phyloP scores from a whole-genome alignment of 2,888 invertebrate genomes.

The Apamea sordens region DNA sequence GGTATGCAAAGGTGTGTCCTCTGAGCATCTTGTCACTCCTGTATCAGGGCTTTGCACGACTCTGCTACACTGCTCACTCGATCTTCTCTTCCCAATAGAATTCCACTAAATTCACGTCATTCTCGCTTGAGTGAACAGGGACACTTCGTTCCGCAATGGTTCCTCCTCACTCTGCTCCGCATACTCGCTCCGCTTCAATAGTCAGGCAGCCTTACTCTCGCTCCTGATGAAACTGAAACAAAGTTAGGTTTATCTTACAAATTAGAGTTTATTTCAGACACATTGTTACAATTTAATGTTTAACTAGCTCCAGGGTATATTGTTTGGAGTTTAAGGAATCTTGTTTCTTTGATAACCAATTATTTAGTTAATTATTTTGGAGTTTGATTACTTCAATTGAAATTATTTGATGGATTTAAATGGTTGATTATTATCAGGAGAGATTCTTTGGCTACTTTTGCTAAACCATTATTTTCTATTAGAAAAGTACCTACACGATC shows the following conservation, averaged over 20 bases:
- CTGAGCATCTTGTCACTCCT: background rate
- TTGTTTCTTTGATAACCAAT: constrained; percentile 19
- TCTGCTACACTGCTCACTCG: background rate
- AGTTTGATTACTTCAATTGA: constrained; percentile 41
- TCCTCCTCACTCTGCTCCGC: background rate
- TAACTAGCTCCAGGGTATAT: constrained; percentile 27
- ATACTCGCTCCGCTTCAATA: background rate
- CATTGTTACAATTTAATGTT: constrained; percentile 34
- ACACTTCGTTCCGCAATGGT: background rate
- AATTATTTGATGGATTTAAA: constrained; percentile 5
- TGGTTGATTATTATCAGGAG: background rate
- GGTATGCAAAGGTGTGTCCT: background rate
- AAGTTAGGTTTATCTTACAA: constrained; percentile 60
- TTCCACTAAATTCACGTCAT: constrained; percentile 6
- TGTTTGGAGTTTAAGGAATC: constrained; percentile 33
- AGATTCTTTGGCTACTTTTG: background rate
- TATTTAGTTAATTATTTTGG: constrained; percentile 38
- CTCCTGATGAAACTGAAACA: constrained; percentile 42
- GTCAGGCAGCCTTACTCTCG: background rate
- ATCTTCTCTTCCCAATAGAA: background rate
- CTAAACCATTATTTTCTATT: background rate
- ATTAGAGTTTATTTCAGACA: constrained; percentile 53
- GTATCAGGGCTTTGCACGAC: no score
- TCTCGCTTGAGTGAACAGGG: background rate
- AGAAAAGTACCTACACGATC: background rate